Evolutionary conservation across 2,888 invertebrate species (phyloP).

Genomic region (Linnaemya tessellans): DNA sequence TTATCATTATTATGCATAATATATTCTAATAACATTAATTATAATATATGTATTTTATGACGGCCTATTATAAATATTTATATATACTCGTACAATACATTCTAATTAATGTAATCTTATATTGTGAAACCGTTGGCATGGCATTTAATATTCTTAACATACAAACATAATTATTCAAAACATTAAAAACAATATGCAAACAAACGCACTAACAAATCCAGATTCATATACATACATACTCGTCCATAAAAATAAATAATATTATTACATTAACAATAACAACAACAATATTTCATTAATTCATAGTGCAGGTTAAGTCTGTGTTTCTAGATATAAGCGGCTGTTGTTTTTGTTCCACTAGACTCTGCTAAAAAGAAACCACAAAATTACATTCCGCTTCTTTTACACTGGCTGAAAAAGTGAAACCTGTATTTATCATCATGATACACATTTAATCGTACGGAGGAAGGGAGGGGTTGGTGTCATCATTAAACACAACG

Average conservation of each 20-base stretch:
- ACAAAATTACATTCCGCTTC: constrained; percentile 25
- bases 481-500: constrained; percentile 13
- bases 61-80: too few species aligned
- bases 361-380: constrained; percentile 25
- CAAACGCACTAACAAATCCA: background rate
- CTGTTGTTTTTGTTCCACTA: background rate
- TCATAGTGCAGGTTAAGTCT: background rate
- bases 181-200: background rate
- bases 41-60: too few species aligned
- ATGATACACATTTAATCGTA: background rate
- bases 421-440: constrained; percentile 15
- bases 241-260: too few species aligned
- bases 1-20: background rate
- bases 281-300: background rate
- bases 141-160: background rate
- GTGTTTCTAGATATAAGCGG: too few species aligned
- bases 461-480: background rate
- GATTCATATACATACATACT: too few species aligned
- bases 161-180: background rate
- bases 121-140: background rate
- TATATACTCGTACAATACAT: background rate
- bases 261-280: too few species aligned
- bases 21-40: background rate
- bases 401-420: constrained; percentile 4
- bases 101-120: background rate